A percentile compares a stretch with the other conserved stretches of the same genome.
phyloP scores from a whole-genome alignment of 2,113 vertebrate species.

The Thalassarche chlororhynchos region DNA sequence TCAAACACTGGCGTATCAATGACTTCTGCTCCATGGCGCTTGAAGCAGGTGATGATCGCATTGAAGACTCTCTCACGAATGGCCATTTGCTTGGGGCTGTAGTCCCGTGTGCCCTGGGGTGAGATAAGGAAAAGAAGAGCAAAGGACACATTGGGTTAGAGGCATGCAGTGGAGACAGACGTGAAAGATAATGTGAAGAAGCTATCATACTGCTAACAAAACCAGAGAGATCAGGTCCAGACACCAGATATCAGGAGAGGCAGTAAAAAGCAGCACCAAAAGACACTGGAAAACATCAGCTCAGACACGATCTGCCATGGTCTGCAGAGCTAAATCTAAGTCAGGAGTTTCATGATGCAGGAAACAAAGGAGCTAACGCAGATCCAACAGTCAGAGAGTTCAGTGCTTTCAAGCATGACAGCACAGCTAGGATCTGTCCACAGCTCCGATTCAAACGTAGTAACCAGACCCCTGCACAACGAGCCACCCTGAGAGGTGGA shows the following conservation, averaged over 20 bases:
- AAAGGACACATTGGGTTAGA: background rate
- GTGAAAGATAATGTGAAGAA: background rate
- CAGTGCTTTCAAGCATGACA: fast-evolving
- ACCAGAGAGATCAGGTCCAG: background rate
- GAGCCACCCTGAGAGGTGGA: background rate
- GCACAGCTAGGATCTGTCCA: background rate
- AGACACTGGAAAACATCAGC: background rate
- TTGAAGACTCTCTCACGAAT: conserved; percentile 93
- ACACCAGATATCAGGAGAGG: fast-evolving
- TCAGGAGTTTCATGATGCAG: background rate
- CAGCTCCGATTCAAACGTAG: fast-evolving
- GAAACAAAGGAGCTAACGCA: background rate
- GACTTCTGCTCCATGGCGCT: conserved; percentile 94
- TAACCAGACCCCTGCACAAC: background rate
- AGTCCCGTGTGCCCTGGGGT: conserved; percentile 90
- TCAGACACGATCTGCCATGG: background rate
- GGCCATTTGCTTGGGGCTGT: conserved; percentile 95
- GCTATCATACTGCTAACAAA: background rate
- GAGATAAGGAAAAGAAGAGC: background rate
- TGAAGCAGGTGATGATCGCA: conserved; percentile 88
- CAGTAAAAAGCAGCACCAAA: background rate
- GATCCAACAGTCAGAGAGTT: background rate
- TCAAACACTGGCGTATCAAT: conserved; percentile 98
- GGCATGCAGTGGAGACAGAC: fast-evolving
- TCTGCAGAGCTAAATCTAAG: background rate